Evolutionary conservation across 2,888 invertebrate genomes (phyloP).

Genomic region (Pomacea canaliculata): DNA sequence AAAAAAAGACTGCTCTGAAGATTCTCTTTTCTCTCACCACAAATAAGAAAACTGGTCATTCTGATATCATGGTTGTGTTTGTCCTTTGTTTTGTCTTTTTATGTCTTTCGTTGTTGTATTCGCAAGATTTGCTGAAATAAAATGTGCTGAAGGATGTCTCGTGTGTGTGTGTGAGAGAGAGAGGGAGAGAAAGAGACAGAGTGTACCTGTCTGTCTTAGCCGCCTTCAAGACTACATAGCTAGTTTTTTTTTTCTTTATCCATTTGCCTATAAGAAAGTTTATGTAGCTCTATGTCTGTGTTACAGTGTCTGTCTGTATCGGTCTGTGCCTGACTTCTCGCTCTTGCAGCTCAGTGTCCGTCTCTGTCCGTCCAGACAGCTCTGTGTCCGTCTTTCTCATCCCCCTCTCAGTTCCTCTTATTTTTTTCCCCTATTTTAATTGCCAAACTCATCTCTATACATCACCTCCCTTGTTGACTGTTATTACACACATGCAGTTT

Average conservation of each 20-base stretch:
- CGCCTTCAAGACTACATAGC: too few relatives aligned
- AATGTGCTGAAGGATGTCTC: background rate
- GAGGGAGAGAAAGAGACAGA: too few relatives aligned
- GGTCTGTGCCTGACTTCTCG: too few relatives aligned
- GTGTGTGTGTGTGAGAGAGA: too few relatives aligned
- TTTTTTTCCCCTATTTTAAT: background rate
- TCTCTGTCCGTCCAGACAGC: background rate
- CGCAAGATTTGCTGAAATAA: background rate
- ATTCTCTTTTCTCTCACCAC: too few relatives aligned
- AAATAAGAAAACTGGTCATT: too few relatives aligned
- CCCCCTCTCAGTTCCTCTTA: background rate
- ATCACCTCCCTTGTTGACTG: background rate
- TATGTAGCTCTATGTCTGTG: too few relatives aligned
- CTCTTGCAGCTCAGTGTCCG: background rate
- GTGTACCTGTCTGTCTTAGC: too few relatives aligned
- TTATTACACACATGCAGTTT: background rate
- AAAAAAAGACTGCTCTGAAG: background rate
- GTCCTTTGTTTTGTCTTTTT: background rate
- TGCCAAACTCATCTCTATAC: background rate
- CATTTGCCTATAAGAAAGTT: too few relatives aligned
- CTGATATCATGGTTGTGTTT: background rate
- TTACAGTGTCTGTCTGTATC: too few relatives aligned
- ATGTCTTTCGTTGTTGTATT: background rate
- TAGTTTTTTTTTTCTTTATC: too few relatives aligned
- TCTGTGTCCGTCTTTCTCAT: background rate